phyloP scores from a whole-genome alignment of 1,140 invertebrate species.

The Tetramorium alpestre region DNA sequence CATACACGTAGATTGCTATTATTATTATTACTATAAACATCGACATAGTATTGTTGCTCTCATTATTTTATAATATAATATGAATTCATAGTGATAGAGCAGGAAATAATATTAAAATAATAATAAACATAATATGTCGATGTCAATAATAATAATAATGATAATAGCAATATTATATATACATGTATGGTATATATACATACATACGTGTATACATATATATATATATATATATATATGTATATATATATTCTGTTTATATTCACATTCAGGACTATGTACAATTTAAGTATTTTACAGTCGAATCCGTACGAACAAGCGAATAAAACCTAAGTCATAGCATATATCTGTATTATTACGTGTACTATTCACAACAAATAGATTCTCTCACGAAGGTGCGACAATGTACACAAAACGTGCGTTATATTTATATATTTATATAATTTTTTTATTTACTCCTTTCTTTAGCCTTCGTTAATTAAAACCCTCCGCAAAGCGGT shows the following conservation, averaged over 20 bases:
- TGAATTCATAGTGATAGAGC: background rate
- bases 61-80: conserved; percentile 10
- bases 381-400: conserved; percentile 60
- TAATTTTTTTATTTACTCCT: conserved; percentile 45
- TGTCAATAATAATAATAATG: conserved; percentile 64
- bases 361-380: conserved; percentile 84
- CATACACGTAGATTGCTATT: conserved; percentile 56
- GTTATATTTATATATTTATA: conserved; percentile 49
- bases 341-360: conserved; percentile 79
- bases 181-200: conserved; percentile 80
- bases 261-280: conserved; percentile 85
- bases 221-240: conserved; percentile 76
- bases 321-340: conserved; percentile 75
- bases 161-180: conserved; percentile 72
- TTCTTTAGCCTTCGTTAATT: conserved; percentile 19
- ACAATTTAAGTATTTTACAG: conserved; percentile 84
- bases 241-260: conserved; percentile 85
- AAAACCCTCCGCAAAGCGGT: conserved; percentile 20
- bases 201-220: conserved; percentile 78
- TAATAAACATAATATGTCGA: conserved; percentile 46
- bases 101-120: conserved; percentile 8
- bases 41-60: background rate
- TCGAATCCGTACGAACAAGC: conserved; percentile 83
- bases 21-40: conserved; percentile 62
- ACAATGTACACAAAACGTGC: conserved; percentile 58